Conservation (phyloP, 2,888 invertebrate species). For the Tetragonula carbonaria region DNA sequence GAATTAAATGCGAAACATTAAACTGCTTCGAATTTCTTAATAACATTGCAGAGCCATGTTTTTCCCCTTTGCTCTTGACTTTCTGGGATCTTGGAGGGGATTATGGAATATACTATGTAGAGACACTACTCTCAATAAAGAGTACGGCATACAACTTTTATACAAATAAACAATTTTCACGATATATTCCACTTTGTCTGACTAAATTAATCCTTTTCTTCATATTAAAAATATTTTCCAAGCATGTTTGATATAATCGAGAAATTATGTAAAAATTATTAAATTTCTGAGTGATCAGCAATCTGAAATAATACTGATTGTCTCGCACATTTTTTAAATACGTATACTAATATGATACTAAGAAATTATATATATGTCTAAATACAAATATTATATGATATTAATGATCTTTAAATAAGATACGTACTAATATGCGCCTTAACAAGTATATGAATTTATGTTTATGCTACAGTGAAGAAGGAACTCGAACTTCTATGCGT, state of each 20-base stretch:
- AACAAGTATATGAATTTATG: background rate
- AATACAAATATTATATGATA: too few relatives aligned
- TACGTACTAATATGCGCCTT: background rate
- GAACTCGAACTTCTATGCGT: constrained; percentile 11
- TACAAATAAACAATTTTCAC: background rate
- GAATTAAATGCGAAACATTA: constrained; percentile 25
- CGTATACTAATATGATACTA: background rate
- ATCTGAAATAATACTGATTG: background rate
- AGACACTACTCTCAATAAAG: background rate
- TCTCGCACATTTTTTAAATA: background rate
- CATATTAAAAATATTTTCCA: background rate
- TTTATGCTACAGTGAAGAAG: background rate
- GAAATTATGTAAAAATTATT: background rate
- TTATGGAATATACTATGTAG: constrained; percentile 14
- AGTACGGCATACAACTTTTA: background rate
- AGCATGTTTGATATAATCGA: background rate
- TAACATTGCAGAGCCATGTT: constrained; percentile 77
- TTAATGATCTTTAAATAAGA: background rate
- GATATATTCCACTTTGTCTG: background rate
- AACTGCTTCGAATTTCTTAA: constrained; percentile 63
- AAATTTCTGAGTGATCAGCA: background rate
- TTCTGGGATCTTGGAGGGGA: constrained; percentile 38
- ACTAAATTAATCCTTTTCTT: background rate
- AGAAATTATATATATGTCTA: background rate
- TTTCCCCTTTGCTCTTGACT: constrained; percentile 57